Base-by-base conservation (phyloP, 2,888 invertebrate genomes). In the Leptinotarsa juncta region DNA sequence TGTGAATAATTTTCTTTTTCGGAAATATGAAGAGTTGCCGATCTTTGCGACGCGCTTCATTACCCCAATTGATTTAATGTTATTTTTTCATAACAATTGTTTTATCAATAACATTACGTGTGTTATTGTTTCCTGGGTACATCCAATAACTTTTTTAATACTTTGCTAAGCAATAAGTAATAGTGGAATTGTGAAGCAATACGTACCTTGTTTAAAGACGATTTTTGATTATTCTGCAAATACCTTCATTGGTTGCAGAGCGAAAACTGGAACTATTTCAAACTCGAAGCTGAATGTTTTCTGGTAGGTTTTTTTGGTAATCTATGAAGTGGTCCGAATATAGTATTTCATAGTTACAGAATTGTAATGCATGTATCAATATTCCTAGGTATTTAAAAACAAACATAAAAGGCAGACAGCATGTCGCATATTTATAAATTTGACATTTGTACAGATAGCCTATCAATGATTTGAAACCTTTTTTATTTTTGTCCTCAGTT, bases 51-150 rank as follows among this genome's bases (percentile, higher is more conserved):
- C 12, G 62, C 62, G 62, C 42, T 32, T 55, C 69, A 15, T 60
- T 69, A 18, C 48, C n/a, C 48, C 50, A 49, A 69, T 69, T 69
- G 14, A 48, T 55, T 57, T 55, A 57, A 55, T 69, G 48, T 57
- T 69, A 48, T 60, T 69, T 55, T 55, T 32, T 68, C 20, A 4
- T 48, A 16, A 68, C 32, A 12, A 20, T 20, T 69, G 69, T 69
- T 69, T 69, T 57, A 49, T 69, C 60, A 57, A 69, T 69, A 57
- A 57, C 48, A 49, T 49, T 69, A 48, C 48, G 10, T 23, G 57
- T 69, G 57, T 49, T 57, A 57, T 69, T 60, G 42, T 69, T 57
- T 48, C 67, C 42, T 48, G 49, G 57, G 53, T 53, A 55, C n/a
- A 68, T 42, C 42, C 10, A 42, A 51, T 16, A 69, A 42, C 32